These are phyloP conservation scores for Chinchilla lanigera DNA, from an alignment of 2,113 vertebrate genomes.

Conservation along the genomic window DNA sequence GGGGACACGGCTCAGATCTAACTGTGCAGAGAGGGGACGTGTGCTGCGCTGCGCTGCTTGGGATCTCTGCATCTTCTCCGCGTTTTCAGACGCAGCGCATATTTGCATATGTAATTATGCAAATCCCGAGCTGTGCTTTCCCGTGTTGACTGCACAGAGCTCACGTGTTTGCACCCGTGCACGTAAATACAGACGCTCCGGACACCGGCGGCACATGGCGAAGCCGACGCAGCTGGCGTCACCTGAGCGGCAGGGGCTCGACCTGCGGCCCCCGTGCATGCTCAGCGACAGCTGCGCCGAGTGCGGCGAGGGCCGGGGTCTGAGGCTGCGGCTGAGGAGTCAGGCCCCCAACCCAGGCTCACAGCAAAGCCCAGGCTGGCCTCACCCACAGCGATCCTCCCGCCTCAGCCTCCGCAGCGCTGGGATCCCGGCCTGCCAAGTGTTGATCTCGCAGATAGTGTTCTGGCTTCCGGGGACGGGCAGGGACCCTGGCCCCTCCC, in stretches of 20 bases:
- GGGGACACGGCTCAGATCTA: too few relatives aligned
- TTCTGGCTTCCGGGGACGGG: not conserved
- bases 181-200: not conserved
- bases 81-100: not conserved
- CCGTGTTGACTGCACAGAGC: not conserved
- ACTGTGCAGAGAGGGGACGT: not conserved
- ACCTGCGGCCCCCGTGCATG: too few relatives aligned
- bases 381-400: not conserved
- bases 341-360: not conserved
- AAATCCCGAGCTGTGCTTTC: not conserved
- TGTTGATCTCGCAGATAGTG: not conserved
- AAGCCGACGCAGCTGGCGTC: not conserved
- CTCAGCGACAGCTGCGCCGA: not conserved
- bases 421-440: not conserved
- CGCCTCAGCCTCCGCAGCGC: not conserved
- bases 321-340: too few relatives aligned
- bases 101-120: not conserved
- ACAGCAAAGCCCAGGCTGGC: not conserved
- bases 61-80: not conserved
- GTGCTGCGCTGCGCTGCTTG: not conserved
- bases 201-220: not conserved
- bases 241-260: not conserved
- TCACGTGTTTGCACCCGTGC: not conserved
- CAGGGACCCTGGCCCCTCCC: fast-evolving
- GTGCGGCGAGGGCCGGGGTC: too few relatives aligned